These are phyloP conservation scores for Gadopsis bispinosus DNA, from an alignment of 2,797 vertebrate species.

Conservation along the genomic window DNA sequence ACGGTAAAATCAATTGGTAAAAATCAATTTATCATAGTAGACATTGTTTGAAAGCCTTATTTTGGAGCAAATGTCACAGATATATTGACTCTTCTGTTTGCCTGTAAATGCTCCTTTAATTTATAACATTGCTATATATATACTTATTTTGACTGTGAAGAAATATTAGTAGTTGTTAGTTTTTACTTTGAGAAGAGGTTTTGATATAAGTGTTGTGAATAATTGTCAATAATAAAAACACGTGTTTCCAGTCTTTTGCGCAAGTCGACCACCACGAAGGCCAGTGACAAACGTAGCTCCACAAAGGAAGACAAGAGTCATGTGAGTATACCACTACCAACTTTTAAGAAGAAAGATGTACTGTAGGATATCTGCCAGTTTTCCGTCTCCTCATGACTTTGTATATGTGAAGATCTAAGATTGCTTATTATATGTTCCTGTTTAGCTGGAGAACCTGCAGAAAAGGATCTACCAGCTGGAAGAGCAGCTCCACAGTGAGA, in stretches of 20 bases:
- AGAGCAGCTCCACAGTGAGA: constrained; percentile 97
- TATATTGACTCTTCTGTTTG: background rate
- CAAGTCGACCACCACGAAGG: constrained; percentile 85
- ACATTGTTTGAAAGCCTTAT: constrained; percentile 4
- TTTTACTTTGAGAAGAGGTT: background rate
- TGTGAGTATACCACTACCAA: constrained; percentile 81
- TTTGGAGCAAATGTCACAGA: constrained; percentile 3
- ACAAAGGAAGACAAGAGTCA: constrained; percentile 93
- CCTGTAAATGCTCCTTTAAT: background rate
- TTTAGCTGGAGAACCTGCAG: constrained; percentile 95
- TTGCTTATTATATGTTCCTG: constrained; percentile 33
- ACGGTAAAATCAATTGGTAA: background rate
- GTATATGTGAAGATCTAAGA: background rate
- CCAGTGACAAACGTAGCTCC: constrained; percentile 91
- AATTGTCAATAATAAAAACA: background rate
- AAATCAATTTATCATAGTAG: background rate
- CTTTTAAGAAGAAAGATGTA: background rate
- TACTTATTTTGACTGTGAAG: background rate
- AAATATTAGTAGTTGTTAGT: background rate
- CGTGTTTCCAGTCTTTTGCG: constrained; percentile 84
- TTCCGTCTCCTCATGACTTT: background rate
- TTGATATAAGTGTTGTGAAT: background rate
- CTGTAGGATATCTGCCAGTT: background rate
- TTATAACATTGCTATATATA: background rate
- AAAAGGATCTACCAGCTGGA: constrained; percentile 96